phyloP scores from a whole-genome alignment of 1,140 invertebrate species.

The Phenacoccus solenopsis region DNA sequence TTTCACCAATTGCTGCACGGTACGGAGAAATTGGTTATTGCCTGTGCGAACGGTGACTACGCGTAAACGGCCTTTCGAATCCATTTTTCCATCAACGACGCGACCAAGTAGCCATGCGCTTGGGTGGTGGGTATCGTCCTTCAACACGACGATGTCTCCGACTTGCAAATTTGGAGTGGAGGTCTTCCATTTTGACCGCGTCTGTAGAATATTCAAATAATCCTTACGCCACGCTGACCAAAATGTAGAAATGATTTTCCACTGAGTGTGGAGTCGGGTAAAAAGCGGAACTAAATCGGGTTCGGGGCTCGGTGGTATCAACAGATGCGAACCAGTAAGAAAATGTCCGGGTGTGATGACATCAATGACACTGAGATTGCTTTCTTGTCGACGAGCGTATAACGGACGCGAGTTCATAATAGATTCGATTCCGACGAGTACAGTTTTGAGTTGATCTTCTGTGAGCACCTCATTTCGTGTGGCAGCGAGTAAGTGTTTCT shows the following conservation, averaged over 20 bases:
- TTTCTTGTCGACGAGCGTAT: conserved; percentile 24
- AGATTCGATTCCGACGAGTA: conserved; percentile 26
- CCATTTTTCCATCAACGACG: not conserved
- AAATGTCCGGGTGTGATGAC: conserved; percentile 30
- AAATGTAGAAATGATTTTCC: not conserved
- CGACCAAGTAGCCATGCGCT: not conserved
- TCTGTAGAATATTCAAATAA: not conserved
- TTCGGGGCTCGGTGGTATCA: conserved; percentile 8
- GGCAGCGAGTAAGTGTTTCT: conserved; percentile 21
- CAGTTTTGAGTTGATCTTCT: not conserved
- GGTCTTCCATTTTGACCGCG: not conserved
- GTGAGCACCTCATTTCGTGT: not conserved
- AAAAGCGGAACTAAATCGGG: not conserved
- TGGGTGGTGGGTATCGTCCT: not conserved
- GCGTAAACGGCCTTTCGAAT: not conserved
- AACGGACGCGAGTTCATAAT: conserved; percentile 33
- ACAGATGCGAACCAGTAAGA: conserved; percentile 24
- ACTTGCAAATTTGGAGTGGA: not conserved
- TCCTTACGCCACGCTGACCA: not conserved
- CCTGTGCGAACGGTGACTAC: not conserved
- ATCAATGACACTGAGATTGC: not conserved
- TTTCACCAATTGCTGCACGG: not conserved
- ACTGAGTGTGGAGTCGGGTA: not conserved
- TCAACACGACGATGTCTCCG: not conserved
- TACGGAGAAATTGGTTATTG: not conserved